Evolutionary conservation across 2,797 vertebrate genomes (phyloP).

Genomic region (Monodelphis domestica): DNA sequence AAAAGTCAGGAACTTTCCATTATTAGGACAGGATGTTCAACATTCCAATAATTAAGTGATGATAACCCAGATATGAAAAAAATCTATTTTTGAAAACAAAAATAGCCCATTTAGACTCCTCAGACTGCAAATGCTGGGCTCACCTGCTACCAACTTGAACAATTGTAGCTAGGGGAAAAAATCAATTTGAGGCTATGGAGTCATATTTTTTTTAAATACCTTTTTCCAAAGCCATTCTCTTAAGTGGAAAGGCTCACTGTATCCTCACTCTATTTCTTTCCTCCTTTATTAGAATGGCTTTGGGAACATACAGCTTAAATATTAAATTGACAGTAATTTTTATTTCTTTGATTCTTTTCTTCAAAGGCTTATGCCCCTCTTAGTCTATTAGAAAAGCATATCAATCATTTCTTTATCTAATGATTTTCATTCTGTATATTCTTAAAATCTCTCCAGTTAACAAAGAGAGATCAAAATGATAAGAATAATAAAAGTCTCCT

Average conservation of each 20-base stretch:
- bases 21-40: slow-evolving; percentile 39
- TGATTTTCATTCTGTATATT: background rate
- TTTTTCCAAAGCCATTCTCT: slow-evolving; percentile 12
- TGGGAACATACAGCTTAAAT: slow-evolving; percentile 46
- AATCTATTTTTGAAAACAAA: slow-evolving; percentile 7
- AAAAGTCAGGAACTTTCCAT: slow-evolving; percentile 30
- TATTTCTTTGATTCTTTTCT: slow-evolving; percentile 27
- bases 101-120: background rate
- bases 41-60: slow-evolving; percentile 37
- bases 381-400: slow-evolving; percentile 1
- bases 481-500: background rate
- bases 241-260: background rate
- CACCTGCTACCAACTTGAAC: background rate
- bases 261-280: background rate
- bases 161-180: background rate
- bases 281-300: slow-evolving; percentile 36
- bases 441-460: background rate
- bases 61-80: slow-evolving; percentile 30
- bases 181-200: background rate
- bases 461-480: slow-evolving; percentile 16
- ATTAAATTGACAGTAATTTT: background rate
- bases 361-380: slow-evolving; percentile 21
- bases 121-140: background rate
- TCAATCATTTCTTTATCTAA: slow-evolving; percentile 5
- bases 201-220: background rate